phyloP scores from a whole-genome alignment of 2,888 invertebrate species.

The Craniophora ligustri region DNA sequence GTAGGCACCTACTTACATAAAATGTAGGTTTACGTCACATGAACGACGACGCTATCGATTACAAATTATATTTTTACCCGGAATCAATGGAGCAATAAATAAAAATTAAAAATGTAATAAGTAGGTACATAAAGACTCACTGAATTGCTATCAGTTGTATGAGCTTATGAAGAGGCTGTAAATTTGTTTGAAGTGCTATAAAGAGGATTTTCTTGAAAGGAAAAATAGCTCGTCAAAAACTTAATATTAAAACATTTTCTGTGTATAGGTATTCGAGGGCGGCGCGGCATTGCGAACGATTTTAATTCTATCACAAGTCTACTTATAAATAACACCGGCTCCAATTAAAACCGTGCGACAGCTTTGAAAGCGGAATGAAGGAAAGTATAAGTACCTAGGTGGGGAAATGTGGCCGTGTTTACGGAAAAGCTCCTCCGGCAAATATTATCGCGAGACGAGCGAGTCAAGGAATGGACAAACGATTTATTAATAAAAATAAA shows the following conservation, averaged over 20 bases:
- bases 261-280: constrained; percentile 76
- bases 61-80: constrained; percentile 15
- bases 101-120: constrained; percentile 56
- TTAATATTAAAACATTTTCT: constrained; percentile 81
- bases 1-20: background rate
- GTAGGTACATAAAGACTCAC: constrained; percentile 61
- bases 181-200: constrained; percentile 81
- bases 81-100: constrained; percentile 54
- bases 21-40: too few relatives aligned
- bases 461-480: too few relatives aligned
- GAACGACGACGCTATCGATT: background rate
- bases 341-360: constrained; percentile 86
- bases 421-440: constrained; percentile 86
- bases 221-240: constrained; percentile 77
- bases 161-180: constrained; percentile 67
- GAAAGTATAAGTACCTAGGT: constrained; percentile 81
- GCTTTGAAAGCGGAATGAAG: constrained; percentile 82
- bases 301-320: constrained; percentile 87
- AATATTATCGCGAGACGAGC: constrained; percentile 88
- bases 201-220: constrained; percentile 77
- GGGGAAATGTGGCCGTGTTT: constrained; percentile 85
- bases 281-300: constrained; percentile 81
- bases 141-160: constrained; percentile 63
- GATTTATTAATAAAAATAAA: too few relatives aligned
- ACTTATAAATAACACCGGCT: constrained; percentile 83